These are phyloP conservation scores for Ptilonorhynchus violaceus DNA, from an alignment of 2,113 vertebrate genomes.

Conservation along the genomic window DNA sequence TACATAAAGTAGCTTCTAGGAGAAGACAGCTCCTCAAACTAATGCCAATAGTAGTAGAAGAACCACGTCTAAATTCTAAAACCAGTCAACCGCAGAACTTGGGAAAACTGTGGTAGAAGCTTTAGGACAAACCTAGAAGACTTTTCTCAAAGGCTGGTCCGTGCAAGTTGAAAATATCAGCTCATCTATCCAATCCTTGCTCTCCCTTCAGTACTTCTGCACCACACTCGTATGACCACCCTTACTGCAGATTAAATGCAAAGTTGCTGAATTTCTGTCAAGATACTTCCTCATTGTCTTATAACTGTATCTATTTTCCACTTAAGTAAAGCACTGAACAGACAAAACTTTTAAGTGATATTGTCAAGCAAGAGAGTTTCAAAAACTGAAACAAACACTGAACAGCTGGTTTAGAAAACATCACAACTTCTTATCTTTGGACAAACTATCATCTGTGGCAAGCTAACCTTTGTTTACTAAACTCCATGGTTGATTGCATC, in stretches of 20 bases:
- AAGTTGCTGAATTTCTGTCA: neutral
- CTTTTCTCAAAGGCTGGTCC: neutral
- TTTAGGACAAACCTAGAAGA: neutral
- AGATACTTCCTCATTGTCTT: neutral
- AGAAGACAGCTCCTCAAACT: neutral
- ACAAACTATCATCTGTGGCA: neutral
- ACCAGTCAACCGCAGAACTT: neutral
- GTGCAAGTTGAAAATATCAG: neutral
- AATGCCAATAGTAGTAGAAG: neutral
- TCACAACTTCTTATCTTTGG: neutral
- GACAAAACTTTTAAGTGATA: neutral
- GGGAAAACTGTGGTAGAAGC: neutral
- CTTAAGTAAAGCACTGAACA: neutral
- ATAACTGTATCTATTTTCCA: neutral
- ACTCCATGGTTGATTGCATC: neutral
- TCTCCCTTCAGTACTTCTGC: neutral
- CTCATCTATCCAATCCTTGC: neutral
- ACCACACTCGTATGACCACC: fast-evolving
- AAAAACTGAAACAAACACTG: neutral
- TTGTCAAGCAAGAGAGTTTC: neutral
- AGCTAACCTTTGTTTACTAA: neutral
- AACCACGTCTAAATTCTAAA: neutral
- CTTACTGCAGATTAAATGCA: neutral
- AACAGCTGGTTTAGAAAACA: neutral
- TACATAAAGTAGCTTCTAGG: neutral